Percentiles rank a stretch among this genome's conserved stretches.
Evolutionary conservation across 2,113 vertebrate genomes (phyloP).

Genomic region (Catharus minimus): DNA sequence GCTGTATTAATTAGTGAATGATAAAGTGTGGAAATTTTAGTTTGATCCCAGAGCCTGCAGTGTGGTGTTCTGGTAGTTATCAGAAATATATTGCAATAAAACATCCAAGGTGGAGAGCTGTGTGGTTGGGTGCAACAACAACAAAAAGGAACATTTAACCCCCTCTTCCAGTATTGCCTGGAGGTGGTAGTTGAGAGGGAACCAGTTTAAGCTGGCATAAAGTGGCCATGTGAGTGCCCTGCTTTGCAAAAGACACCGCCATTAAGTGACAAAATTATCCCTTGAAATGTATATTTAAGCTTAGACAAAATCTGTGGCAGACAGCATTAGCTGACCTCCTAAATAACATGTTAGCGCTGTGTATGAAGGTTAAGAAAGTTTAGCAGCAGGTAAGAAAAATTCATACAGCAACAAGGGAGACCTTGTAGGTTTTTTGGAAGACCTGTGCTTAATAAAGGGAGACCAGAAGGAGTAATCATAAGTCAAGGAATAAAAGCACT

Average conservation of each 20-base stretch:
- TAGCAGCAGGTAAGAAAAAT: not conserved
- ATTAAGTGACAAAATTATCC: not conserved
- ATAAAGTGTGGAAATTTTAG: not conserved
- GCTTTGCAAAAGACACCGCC: not conserved
- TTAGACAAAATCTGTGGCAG: not conserved
- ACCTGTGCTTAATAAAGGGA: not conserved
- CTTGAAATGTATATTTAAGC: not conserved
- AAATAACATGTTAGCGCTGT: not conserved
- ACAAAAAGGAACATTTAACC: not conserved
- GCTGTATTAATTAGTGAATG: slow-evolving; percentile 29
- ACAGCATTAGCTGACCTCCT: not conserved
- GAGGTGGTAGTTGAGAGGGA: not conserved
- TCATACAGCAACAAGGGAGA: fast-evolving
- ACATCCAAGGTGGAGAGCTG: not conserved
- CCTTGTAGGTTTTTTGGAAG: not conserved
- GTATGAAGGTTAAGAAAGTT: not conserved
- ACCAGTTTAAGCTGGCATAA: not conserved
- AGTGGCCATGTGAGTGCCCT: not conserved
- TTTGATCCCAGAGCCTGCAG: not conserved
- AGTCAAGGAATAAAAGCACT: not conserved
- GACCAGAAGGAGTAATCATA: not conserved
- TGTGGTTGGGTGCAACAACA: not conserved
- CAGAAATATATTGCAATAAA: not conserved
- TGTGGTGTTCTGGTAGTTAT: not conserved
- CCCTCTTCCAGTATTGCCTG: not conserved